Percentiles rank a stretch among this genome's conserved stretches.
Evolutionary conservation across 2,888 invertebrate species (phyloP).

Genomic region (Drosophila testacea): DNA sequence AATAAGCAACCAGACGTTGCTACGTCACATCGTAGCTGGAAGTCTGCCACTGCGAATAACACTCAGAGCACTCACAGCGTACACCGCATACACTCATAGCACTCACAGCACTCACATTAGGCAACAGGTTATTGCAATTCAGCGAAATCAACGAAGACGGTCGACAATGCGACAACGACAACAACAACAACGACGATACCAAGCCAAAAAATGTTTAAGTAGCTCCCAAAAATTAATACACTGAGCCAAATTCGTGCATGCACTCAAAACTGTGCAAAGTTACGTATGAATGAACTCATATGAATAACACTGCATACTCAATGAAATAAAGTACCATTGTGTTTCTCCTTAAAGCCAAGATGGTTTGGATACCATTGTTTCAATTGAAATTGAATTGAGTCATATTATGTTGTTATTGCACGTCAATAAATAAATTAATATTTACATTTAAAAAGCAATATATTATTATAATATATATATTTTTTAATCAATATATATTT

Average conservation of each 20-base stretch:
- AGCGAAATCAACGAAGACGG: conserved; percentile 69
- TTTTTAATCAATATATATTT: no score
- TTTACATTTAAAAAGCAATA: no score
- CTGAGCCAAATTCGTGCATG: conserved; percentile 59
- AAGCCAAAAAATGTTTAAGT: conserved; percentile 60
- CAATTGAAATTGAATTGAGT: background rate
- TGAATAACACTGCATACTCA: conserved; percentile 2
- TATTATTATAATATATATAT: no score
- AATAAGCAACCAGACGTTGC: conserved; percentile 63
- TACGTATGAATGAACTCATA: conserved; percentile 2
- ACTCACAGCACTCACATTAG: conserved; percentile 60
- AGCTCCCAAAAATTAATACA: conserved; percentile 76
- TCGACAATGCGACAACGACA: conserved; percentile 57
- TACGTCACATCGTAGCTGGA: conserved; percentile 39
- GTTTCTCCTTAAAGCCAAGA: background rate
- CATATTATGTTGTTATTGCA: background rate
- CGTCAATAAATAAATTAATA: background rate
- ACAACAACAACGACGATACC: conserved; percentile 21
- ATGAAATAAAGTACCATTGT: conserved; percentile 11
- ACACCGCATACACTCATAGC: conserved; percentile 4
- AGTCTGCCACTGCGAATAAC: conserved; percentile 43
- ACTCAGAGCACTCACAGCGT: conserved; percentile 17
- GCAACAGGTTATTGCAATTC: conserved; percentile 83
- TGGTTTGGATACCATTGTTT: background rate
- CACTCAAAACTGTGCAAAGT: conserved; percentile 16